These are phyloP conservation scores for Zootermopsis nevadensis DNA, from an alignment of 2,888 invertebrate species.

Conservation along the genomic window DNA sequence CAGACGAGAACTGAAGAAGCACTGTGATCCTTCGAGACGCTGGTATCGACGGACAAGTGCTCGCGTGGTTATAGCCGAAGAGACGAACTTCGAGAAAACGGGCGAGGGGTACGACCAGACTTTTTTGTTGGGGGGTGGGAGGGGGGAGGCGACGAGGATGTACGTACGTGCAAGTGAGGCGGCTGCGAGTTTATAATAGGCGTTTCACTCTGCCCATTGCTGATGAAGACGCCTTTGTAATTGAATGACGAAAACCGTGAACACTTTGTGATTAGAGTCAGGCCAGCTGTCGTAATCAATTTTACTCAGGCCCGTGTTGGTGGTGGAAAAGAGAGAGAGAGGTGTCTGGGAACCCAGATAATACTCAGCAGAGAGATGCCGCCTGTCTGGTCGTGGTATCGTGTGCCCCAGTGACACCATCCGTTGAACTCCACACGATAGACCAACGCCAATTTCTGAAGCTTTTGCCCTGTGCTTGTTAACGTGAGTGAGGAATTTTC, in stretches of 20 bases:
- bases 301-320: neutral
- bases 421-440: no score
- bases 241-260: conserved; percentile 42
- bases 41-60: no score
- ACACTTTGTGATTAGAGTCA: conserved; percentile 35
- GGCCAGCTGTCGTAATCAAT: conserved; percentile 39
- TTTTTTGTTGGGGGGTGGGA: no score
- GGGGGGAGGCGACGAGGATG: neutral
- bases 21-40: no score
- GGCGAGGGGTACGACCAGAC: no score
- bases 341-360: neutral
- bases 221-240: conserved; percentile 34
- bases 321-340: neutral
- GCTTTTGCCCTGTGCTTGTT: no score
- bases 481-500: no score
- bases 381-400: neutral
- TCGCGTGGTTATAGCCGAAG: no score
- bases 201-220: neutral
- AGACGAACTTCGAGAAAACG: no score
- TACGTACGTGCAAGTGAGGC: neutral
- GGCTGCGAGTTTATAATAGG: neutral
- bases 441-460: no score
- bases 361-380: neutral
- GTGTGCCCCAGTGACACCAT: no score
- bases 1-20: no score